Base-by-base conservation (phyloP, 2,888 invertebrate species). In the Nomada ruficornis region DNA sequence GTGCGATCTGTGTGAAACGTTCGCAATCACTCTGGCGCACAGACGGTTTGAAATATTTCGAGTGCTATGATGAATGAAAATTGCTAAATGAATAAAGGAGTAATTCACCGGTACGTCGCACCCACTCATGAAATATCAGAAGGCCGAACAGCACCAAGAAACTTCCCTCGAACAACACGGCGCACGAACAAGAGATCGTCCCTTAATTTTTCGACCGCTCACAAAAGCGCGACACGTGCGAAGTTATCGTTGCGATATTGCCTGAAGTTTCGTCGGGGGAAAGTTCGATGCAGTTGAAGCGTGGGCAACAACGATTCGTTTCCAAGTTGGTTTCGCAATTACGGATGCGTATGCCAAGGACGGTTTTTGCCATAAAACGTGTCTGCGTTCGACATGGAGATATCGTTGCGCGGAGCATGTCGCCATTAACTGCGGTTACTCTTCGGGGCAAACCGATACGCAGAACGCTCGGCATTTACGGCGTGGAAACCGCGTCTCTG, bases 391-490 rank as follows among this genome's bases (percentile, higher is more conserved):
- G 29, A 26, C 50, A 26, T 26, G n/a, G 11, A n/a, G 52, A 67
- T 26, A 64, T 64, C 5, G 29, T 20, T 64, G 10, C 18, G 20
- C 2, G 29, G 2, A 20, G 23, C 5, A 29, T 13, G 50, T 62
- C 23, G 62, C 26, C 57, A 29, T 65, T 73, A 68, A 60, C 50
- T 5, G 65, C n/a, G 60, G 42, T 68, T 60, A n/a, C 52, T 60
- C 68, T 54, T 75, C 52, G 52, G 9, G 29, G 52, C 29, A 29
- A 67, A 59, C 67, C 60, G n/a, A 67, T 60, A 50, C 4, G 59
- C 59, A 11, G 50, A 47, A 50, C n/a, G 36, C 36, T 29, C 23
- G 50, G 23, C 67, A 60, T 75, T 75, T 68, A 60, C 60, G 52
- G 60, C 67, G 23, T 26, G 23, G 60, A 52, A 60, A 74, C 13